These are phyloP conservation scores for Halcyon senegalensis DNA, from an alignment of 2,113 vertebrate species.

Conservation along the genomic window DNA sequence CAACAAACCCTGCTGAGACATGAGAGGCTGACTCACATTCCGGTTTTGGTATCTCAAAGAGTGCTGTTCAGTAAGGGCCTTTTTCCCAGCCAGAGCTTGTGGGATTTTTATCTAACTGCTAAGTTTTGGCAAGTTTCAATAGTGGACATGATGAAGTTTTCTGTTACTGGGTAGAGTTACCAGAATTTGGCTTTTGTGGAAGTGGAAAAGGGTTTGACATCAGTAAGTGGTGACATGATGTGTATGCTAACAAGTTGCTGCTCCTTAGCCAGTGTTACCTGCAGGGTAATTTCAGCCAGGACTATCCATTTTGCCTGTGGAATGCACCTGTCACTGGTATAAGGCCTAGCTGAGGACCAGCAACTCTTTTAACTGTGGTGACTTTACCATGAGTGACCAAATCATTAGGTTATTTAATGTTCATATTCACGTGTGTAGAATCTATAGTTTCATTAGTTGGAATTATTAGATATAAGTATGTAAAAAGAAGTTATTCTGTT, in stretches of 20 bases:
- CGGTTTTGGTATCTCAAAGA: not conserved
- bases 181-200: not conserved
- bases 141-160: not conserved
- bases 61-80: not conserved
- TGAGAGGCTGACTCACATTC: not conserved
- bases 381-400: not conserved
- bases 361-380: not conserved
- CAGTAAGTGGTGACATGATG: not conserved
- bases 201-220: not conserved
- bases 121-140: not conserved
- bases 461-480: not conserved
- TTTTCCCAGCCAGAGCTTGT: not conserved
- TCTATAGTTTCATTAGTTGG: not conserved
- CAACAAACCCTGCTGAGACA: not conserved
- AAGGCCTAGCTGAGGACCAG: not conserved
- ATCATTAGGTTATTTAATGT: not conserved
- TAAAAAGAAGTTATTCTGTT: not conserved
- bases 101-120: not conserved
- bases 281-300: not conserved
- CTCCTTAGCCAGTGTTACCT: not conserved
- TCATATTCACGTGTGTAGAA: not conserved
- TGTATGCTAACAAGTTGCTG: not conserved
- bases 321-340: too few species aligned
- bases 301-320: rapidly evolving
- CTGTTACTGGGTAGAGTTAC: not conserved